Evolutionary conservation across 2,888 invertebrate species (phyloP), one percentile per base, ranked within the genome.

Genomic region (Sphaeridia pumilis): DNA sequence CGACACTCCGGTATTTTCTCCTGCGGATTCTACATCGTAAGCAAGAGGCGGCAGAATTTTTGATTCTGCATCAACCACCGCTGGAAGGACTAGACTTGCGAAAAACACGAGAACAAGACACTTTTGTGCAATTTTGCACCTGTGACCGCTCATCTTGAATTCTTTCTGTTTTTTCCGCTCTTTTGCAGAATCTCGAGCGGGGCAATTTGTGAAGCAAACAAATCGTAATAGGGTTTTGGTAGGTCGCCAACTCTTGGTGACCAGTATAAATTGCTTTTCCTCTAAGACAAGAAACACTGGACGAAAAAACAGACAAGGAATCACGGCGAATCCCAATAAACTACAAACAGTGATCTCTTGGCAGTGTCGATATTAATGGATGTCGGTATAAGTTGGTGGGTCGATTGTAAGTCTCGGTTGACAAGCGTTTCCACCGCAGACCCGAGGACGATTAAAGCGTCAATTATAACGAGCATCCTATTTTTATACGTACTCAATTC

Each of bases 401-500:
- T n/a, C n/a, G n/a, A n/a, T n/a, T n/a, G n/a, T n/a, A n/a, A n/a
- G n/a, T n/a, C n/a, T n/a, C n/a, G n/a, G n/a, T n/a, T 31, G 31
- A 31, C 31, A 10, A 20, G 12, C 7, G 17, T 17, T 38, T 14
- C 38, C 38, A 38, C 38, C 4, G 38, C 38, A 17, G 20, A 14
- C 12, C 38, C 17, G 17, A 17, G 38, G 7, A 38, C 17, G 17
- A 38, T 38, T 38, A 38, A 7, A 38, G 38, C 5, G 12, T 5
- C 12, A 38, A 38, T 38, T 17, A 38, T 7, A 38, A 5, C 7
- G 38, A 17, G 38, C 12, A 5, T 5, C 17, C 38, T 38, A 38
- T 38, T 14, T 38, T 38, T 38, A 38, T 38, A 38, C 38, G 38
- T 17, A 17, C 38, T 38, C 38, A 38, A 38, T 38, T 38, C 31